phyloP scores from a whole-genome alignment of 64 coral and sea anemone genomes.

The Acropora tenuis region DNA sequence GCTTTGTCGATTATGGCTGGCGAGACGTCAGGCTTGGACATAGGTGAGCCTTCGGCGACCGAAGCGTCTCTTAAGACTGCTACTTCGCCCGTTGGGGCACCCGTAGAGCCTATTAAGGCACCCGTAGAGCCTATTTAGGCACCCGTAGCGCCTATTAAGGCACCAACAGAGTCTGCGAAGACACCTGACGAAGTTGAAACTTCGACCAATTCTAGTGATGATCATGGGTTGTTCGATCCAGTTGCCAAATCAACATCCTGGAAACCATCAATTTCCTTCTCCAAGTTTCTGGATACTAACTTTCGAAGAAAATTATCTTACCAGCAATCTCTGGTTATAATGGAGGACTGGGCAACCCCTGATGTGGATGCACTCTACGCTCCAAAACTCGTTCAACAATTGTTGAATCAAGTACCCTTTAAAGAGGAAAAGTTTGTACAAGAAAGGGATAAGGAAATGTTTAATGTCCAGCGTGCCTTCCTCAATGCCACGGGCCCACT shows the following conservation, averaged over 20 bases:
- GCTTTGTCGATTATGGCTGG: too few species aligned
- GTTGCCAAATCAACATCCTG: conserved; percentile 13
- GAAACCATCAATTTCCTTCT: conserved; percentile 2
- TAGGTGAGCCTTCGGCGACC: too few species aligned
- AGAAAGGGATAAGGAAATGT: conserved; percentile 59
- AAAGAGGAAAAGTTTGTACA: conserved; percentile 53
- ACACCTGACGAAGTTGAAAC: background rate
- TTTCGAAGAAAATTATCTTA: conserved; percentile 50
- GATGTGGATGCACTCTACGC: conserved; percentile 23
- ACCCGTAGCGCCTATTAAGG: background rate
- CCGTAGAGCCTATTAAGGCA: conserved; percentile 11
- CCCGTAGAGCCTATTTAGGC: conserved; percentile 11
- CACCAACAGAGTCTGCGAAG: conserved; percentile 6
- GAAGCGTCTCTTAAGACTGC: too few species aligned
- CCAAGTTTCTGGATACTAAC: conserved; percentile 38
- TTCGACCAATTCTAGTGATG: too few species aligned
- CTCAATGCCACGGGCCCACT: conserved; percentile 37
- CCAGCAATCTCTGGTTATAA: conserved; percentile 35
- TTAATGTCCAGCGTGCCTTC: conserved; percentile 25
- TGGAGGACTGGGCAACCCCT: conserved; percentile 23
- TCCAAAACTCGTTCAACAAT: conserved; percentile 26
- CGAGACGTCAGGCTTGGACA: too few species aligned
- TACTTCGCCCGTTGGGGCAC: too few species aligned
- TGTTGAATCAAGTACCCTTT: conserved; percentile 37
- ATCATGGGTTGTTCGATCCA: conserved; percentile 22